Conservation (phyloP, 30 jellyfish, hydroid and myxozoan species). For the Turritopsis rubra region DNA sequence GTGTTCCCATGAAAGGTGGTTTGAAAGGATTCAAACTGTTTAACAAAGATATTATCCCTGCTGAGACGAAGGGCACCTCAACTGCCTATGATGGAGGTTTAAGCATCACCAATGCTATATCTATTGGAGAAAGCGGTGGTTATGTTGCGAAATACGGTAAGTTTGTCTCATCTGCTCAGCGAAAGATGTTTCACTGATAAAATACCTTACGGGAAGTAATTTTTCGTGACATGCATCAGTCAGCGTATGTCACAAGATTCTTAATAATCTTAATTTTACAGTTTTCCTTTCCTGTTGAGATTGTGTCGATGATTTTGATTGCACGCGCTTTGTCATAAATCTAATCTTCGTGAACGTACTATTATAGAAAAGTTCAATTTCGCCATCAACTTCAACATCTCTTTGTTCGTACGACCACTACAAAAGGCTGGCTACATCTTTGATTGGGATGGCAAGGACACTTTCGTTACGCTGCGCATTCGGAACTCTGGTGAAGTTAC, state of each 20-base stretch:
- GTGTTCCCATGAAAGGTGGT: constrained; percentile 60
- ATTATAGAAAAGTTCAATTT: not conserved
- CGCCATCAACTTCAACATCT: constrained; percentile 32
- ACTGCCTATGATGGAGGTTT: constrained; percentile 50
- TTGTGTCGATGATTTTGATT: too few relatives aligned
- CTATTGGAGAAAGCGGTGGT: constrained; percentile 63
- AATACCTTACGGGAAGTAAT: too few relatives aligned
- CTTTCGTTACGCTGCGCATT: constrained; percentile 33
- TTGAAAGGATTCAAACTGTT: constrained; percentile 40
- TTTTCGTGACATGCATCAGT: too few relatives aligned
- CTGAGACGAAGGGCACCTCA: constrained; percentile 34
- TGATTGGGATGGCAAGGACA: constrained; percentile 50
- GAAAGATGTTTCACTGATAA: too few relatives aligned
- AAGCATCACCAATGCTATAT: constrained; percentile 39
- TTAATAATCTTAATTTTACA: too few relatives aligned
- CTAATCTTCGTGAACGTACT: too few relatives aligned
- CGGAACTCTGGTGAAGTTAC: constrained; percentile 40
- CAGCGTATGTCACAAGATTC: too few relatives aligned
- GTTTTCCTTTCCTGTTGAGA: too few relatives aligned
- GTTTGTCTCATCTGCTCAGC: too few relatives aligned
- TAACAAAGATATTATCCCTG: constrained; percentile 39
- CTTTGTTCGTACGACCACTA: constrained; percentile 54
- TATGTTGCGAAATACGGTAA: constrained; percentile 40
- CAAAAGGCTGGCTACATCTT: constrained; percentile 56
- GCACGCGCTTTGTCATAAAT: too few relatives aligned